Evolutionary conservation across 2,113 vertebrate genomes (phyloP).

Genomic region (Mesembrinibis cayennensis): DNA sequence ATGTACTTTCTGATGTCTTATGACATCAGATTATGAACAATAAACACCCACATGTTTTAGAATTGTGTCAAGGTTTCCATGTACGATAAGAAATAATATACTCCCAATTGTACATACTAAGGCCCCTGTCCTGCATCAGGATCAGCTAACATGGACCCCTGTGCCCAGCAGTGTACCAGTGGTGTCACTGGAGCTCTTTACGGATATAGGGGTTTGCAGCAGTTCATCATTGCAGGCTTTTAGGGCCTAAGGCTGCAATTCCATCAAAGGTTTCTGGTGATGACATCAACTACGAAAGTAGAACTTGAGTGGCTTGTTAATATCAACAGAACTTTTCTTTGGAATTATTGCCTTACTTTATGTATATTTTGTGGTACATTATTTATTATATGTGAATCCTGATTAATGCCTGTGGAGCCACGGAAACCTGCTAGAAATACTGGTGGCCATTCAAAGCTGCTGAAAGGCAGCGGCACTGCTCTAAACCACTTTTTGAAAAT

Average conservation of each 20-base stretch:
- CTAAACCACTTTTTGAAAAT: constrained; percentile 80
- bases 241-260: constrained; percentile 65
- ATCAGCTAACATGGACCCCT: background rate
- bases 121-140: constrained; percentile 48
- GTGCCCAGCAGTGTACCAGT: background rate
- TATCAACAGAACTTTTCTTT: constrained; percentile 72
- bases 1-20: constrained; percentile 56
- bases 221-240: constrained; percentile 20
- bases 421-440: constrained; percentile 70
- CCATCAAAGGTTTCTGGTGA: constrained; percentile 64
- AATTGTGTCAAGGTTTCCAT: constrained; percentile 42
- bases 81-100: constrained; percentile 64
- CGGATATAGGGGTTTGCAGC: background rate
- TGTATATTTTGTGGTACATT: constrained; percentile 78
- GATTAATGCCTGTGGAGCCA: constrained; percentile 73
- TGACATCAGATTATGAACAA: constrained; percentile 27
- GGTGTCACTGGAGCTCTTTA: constrained; percentile 5
- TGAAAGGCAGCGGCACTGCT: constrained; percentile 76
- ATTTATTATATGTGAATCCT: constrained; percentile 79
- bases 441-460: constrained; percentile 77
- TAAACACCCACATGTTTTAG: constrained; percentile 5
- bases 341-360: constrained; percentile 75
- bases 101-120: constrained; percentile 43
- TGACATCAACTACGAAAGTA: constrained; percentile 36
- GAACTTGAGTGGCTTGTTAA: constrained; percentile 44